Evolutionary conservation across 2,113 vertebrate species (phyloP).

Genomic region (Irena cyanogastra): DNA sequence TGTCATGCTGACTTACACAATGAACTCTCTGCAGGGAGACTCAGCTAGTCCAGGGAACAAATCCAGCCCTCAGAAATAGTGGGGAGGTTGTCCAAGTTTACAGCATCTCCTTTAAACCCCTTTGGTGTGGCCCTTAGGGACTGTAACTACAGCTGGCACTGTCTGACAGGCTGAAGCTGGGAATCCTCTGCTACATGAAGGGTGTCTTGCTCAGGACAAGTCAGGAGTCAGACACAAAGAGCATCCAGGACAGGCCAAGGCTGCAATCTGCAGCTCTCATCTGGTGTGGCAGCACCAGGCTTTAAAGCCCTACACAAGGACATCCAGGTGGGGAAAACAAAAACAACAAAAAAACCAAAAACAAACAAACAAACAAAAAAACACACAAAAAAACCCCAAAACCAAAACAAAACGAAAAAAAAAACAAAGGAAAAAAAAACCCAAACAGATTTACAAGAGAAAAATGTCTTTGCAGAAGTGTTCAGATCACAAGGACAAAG

Average conservation of each 20-base stretch:
- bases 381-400: no score
- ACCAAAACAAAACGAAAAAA: no score
- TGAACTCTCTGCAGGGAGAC: slow-evolving; percentile 66
- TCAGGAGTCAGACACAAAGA: not conserved
- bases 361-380: no score
- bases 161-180: slow-evolving; percentile 31
- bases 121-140: slow-evolving; percentile 56
- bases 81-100: slow-evolving; percentile 71
- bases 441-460: not conserved
- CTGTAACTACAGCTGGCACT: slow-evolving; percentile 70
- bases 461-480: not conserved
- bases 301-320: not conserved
- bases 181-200: slow-evolving; percentile 16
- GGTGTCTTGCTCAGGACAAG: not conserved
- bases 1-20: slow-evolving; percentile 72
- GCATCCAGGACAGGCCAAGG: not conserved
- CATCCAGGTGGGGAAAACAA: not conserved
- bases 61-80: slow-evolving; percentile 62
- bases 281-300: not conserved
- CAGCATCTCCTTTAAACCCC: slow-evolving; percentile 73
- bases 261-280: not conserved
- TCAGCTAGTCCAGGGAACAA: slow-evolving; percentile 68
- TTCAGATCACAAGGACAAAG: not conserved
- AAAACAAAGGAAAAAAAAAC: no score
- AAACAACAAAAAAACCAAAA: no score